Conservation (phyloP, 2,888 invertebrate species). For the Rhagonycha fulva region DNA sequence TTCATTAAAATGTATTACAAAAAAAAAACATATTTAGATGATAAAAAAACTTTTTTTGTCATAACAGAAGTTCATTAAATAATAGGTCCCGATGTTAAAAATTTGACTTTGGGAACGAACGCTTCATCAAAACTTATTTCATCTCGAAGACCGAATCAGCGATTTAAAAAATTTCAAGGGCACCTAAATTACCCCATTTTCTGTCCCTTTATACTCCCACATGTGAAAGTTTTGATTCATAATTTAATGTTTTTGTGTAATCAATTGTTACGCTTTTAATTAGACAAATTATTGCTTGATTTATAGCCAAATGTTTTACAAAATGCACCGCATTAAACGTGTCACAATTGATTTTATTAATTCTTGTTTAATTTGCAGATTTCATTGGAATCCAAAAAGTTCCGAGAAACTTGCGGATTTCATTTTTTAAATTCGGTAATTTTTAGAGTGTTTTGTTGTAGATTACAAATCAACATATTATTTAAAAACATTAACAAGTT, state of each 20-base stretch:
- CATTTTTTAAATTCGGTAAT: too few relatives aligned
- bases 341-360: too few relatives aligned
- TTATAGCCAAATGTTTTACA: too few relatives aligned
- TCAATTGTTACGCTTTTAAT: not conserved
- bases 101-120: not conserved
- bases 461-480: too few relatives aligned
- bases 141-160: constrained; percentile 3
- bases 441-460: too few relatives aligned
- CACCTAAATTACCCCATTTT: constrained; percentile 28
- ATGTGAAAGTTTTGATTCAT: constrained; percentile 9
- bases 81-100: not conserved
- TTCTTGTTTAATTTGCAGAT: too few relatives aligned
- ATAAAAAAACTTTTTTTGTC: not conserved
- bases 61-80: not conserved
- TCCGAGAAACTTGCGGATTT: too few relatives aligned
- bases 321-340: too few relatives aligned
- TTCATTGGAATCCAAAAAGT: too few relatives aligned
- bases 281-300: not conserved
- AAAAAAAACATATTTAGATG: not conserved
- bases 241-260: not conserved
- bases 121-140: constrained; percentile 24
- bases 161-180: constrained; percentile 27
- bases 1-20: not conserved
- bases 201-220: constrained; percentile 17
- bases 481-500: too few relatives aligned